Evolutionary conservation across 2,888 invertebrate genomes (phyloP), one percentile per base, ranked within the genome.

Genomic region (Mesorhabditis spiculigera): DNA sequence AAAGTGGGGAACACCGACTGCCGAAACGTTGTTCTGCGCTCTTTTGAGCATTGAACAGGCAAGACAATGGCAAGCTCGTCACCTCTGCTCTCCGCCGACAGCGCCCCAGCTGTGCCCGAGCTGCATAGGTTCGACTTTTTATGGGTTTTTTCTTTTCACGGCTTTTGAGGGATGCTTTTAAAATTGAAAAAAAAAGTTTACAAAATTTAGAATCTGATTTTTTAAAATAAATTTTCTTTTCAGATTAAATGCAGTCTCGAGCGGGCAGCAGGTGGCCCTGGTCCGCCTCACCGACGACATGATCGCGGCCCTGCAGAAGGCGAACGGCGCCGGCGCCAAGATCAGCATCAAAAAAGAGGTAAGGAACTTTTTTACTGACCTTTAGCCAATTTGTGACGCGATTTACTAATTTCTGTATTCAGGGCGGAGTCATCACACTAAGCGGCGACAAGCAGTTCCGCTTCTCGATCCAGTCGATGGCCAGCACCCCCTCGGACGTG

Each of bases 231-330:
- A 13, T 50, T 50, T 50, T n/a, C n/a, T 50, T 50, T 50, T 10
- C 58, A 62, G 67, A 62, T 16, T 63, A 43, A 5, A 63, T 10
- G 16, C 10, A 28, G 4, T 45, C 45, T 10, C 58, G 8, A 50
- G 58, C 43, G 43, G 43, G 8, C 63, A 68, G 58, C 28, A 16
- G 5, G 78, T 77, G 45, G 74, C 77, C 42, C 73, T 78, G 74
- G 71, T 83, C 41, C 82, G 81, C 65, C 67, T 83, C 64, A 83
- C 83, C 8, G 83, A 83, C 70, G 83, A 83, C 64, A 79, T 81
- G 69, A 74, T 76, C 45, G 71, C 75, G 28, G 82, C 79, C 42
- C 70, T 81, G 43, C 68, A 71, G 43, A 69, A 69, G 43, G 75
- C 77, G 4, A 73, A 73, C 45, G 67, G 65, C 43, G 70, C 62